Base-by-base conservation (phyloP, 2,797 vertebrate genomes). In the Oreochromis mossambicus region DNA sequence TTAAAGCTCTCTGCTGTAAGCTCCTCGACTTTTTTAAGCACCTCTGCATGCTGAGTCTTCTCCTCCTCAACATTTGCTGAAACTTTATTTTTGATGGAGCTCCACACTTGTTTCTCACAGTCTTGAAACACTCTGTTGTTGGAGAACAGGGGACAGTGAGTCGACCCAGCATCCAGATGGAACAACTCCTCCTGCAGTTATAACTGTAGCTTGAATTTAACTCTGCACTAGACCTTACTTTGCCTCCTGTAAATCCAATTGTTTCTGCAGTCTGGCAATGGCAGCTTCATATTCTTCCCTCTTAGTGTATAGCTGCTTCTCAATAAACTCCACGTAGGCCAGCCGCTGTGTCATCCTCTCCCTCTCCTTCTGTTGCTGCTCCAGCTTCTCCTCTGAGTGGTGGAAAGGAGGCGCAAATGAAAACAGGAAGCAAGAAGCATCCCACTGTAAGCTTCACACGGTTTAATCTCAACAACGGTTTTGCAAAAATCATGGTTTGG, bases 1-100 rank as follows among this genome's bases (percentile, higher is more conserved):
- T 0, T 2, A 8, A 1, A 2, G 2, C 5, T 66, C 8, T 80
- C 21, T 0, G 11, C 2, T 12, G 12, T 19, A 58, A 79, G 41
- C 15, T 55, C 26, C 7, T 41, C 2, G 1, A 78, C 8, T 4
- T 48, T 0, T 58, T 15, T 5, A 19, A 38, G 1, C 11, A 34
- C 4, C 46, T 41, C 8, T 0, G 4, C 3, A 8, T 77, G 46
- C 54, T 24, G 32, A 15, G 6, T 19, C 6, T 58, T 43, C 52
- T 84, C 80, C 58, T 51, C 5, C 26, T 63, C 0, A 7, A 82
- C 14, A 12, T 51, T 17, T 5, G 3, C 4, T 1, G 10, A 17
- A 7, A 76, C 2, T 11, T 34, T 0, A 3, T 0, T 5, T 24
- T 19, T 0, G 2, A 83, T 2, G 2, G 2, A 3, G 4, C 2